phyloP scores from a whole-genome alignment of 2,113 vertebrate species.

The Puntigrus tetrazona region DNA sequence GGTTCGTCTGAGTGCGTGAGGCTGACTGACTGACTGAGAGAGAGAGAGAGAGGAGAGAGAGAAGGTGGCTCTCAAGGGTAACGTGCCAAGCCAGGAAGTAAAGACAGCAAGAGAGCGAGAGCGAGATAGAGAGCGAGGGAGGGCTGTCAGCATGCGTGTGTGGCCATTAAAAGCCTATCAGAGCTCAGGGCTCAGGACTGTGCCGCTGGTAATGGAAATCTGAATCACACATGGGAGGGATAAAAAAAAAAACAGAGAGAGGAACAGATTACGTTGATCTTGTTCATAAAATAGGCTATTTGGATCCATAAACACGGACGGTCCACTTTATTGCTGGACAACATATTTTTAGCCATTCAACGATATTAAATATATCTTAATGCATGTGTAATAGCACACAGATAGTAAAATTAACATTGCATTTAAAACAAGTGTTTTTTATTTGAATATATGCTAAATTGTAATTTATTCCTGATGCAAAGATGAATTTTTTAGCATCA shows the following conservation, averaged over 20 bases:
- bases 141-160: constrained; percentile 41
- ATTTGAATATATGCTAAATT: not conserved
- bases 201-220: constrained; percentile 58
- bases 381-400: not conserved
- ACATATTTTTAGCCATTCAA: not conserved
- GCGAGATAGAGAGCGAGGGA: constrained; percentile 4
- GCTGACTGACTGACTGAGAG: constrained; percentile 39
- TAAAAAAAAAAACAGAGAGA: not conserved
- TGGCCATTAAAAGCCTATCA: constrained; percentile 59
- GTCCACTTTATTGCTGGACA: not conserved
- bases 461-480: not conserved
- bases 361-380: not conserved
- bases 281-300: constrained; percentile 23
- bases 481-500: not conserved
- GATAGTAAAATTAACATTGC: not conserved
- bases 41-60: constrained; percentile 49
- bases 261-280: constrained; percentile 3
- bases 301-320: not conserved
- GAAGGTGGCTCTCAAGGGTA: constrained; percentile 14
- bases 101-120: constrained; percentile 31
- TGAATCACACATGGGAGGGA: constrained; percentile 61
- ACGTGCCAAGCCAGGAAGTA: constrained; percentile 16
- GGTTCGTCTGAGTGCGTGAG: constrained; percentile 30
- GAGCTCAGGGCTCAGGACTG: constrained; percentile 53
- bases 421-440: not conserved